Percentiles rank a stretch among this genome's conserved stretches.
Conservation (phyloP, 2,113 vertebrate genomes). For the Sinocyclocheilus grahami region DNA sequence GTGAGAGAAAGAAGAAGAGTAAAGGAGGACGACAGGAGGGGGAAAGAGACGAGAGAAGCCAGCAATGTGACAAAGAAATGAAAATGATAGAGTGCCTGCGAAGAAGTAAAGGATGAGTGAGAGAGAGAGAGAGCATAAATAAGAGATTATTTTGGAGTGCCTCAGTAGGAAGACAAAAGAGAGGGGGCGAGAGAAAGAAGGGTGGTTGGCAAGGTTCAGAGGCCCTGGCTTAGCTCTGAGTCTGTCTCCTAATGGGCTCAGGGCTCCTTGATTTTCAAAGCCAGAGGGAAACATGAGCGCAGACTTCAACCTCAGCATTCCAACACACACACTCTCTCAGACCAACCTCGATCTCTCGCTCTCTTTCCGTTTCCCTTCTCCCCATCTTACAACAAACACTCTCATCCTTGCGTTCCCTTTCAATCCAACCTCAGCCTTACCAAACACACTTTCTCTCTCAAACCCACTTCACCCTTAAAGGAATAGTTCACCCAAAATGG, state of each 20-base stretch:
- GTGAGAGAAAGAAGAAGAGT: not conserved
- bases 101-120: slow-evolving; percentile 51
- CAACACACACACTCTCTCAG: slow-evolving; percentile 30
- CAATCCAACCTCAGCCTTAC: slow-evolving; percentile 29
- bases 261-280: slow-evolving; percentile 43
- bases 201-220: slow-evolving; percentile 41
- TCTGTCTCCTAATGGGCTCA: slow-evolving; percentile 42
- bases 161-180: slow-evolving; percentile 40
- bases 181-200: slow-evolving; percentile 18
- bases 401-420: not conserved
- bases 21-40: not conserved
- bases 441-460: slow-evolving; percentile 8
- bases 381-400: slow-evolving; percentile 20
- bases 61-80: slow-evolving; percentile 46
- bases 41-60: slow-evolving; percentile 24
- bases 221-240: slow-evolving; percentile 49
- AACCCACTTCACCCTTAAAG: not conserved
- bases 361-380: not conserved
- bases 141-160: slow-evolving; percentile 53
- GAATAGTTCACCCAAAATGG: slow-evolving; percentile 6
- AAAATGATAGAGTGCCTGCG: slow-evolving; percentile 42
- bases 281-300: slow-evolving; percentile 46
- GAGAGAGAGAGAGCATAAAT: slow-evolving; percentile 44
- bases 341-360: slow-evolving; percentile 8
- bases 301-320: slow-evolving; percentile 43